These are phyloP conservation scores for Falco rusticolus DNA, from an alignment of 2,797 vertebrate species.

Conservation along the genomic window DNA sequence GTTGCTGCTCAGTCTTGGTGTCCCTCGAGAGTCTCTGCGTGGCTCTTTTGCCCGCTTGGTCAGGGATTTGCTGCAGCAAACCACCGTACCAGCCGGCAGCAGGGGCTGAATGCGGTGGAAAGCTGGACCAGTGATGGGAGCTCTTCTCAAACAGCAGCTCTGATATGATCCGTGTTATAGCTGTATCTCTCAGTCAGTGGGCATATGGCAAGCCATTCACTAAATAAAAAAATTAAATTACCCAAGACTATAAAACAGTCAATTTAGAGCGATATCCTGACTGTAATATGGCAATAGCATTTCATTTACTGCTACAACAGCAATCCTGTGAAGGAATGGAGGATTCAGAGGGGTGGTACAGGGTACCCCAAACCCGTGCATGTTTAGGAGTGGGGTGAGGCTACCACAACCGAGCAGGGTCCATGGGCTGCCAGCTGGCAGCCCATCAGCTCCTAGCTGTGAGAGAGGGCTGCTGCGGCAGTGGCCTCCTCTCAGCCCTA, in stretches of 20 bases:
- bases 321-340: fast-evolving
- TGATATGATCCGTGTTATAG: neutral
- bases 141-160: neutral
- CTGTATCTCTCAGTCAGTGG: neutral
- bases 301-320: slow-evolving; percentile 12
- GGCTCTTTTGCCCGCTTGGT: fast-evolving
- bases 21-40: neutral
- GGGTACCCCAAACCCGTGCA: fast-evolving
- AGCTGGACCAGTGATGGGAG: fast-evolving
- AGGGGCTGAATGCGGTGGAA: fast-evolving
- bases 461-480: neutral
- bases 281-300: slow-evolving; percentile 9
- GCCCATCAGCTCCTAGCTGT: neutral
- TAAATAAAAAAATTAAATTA: slow-evolving; percentile 44
- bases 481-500: neutral
- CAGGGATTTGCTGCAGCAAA: neutral
- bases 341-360: fast-evolving
- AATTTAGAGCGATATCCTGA: slow-evolving; percentile 16
- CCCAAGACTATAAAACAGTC: slow-evolving; percentile 47
- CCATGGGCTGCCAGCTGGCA: too few species aligned
- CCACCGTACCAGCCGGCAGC: fast-evolving
- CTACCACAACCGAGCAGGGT: neutral
- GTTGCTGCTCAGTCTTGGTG: neutral
- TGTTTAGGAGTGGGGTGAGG: neutral
- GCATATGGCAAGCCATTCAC: slow-evolving; percentile 34